Percentiles rank a stretch among this genome's conserved stretches.
Conservation (phyloP, 2,797 vertebrate genomes). For the Masticophis lateralis region DNA sequence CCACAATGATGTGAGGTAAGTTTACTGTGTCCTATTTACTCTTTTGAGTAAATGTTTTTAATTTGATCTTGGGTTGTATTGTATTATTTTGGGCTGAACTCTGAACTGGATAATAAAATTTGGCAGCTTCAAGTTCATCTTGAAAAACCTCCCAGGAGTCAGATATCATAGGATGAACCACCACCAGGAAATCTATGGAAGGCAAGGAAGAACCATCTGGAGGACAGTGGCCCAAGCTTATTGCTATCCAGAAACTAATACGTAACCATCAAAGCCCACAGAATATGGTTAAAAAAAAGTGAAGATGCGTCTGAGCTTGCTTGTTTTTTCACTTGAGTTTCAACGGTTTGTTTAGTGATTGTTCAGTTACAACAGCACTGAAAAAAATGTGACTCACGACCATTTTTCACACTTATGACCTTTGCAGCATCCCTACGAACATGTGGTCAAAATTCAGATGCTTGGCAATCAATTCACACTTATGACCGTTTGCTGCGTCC, state of each 20-base stretch:
- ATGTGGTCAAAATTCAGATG: background rate
- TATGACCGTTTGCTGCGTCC: background rate
- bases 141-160: background rate
- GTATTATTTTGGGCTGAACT: background rate
- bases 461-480: background rate
- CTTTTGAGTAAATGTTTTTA: background rate
- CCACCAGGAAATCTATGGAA: background rate
- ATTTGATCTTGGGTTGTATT: background rate
- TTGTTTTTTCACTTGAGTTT: background rate
- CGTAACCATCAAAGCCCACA: background rate
- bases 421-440: background rate
- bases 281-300: background rate
- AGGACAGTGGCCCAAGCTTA: background rate
- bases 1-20: background rate
- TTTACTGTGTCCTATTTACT: background rate
- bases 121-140: background rate
- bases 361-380: background rate
- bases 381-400: background rate
- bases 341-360: too few relatives aligned
- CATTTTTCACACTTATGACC: background rate
- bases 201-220: background rate
- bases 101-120: background rate
- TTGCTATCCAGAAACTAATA: background rate
- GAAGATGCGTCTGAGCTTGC: fast-evolving
- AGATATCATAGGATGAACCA: background rate